Evolutionary conservation across 2,888 invertebrate species (phyloP).

Genomic region (Protonemura montana): DNA sequence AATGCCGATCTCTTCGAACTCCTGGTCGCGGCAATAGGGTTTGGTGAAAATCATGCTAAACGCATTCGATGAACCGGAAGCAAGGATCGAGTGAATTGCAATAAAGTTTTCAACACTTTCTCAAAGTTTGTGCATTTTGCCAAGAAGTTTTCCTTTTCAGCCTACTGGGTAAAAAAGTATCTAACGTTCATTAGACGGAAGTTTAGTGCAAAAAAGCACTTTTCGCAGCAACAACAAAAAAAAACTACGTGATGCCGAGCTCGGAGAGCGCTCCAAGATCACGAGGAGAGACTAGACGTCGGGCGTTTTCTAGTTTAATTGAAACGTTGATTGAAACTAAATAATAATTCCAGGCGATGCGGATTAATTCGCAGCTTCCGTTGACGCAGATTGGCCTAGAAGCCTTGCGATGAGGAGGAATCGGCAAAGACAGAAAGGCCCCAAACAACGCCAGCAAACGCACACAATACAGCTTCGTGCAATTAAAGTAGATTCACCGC

Average conservation of each 20-base stretch:
- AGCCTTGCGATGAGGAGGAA: neutral
- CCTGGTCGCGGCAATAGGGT: neutral
- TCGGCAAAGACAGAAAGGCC: neutral
- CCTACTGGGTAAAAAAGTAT: neutral
- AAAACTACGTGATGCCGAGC: neutral
- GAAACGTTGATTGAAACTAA: slow-evolving; percentile 1
- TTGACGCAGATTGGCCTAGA: neutral
- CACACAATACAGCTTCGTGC: neutral
- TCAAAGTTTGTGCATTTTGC: neutral
- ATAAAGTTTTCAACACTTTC: neutral
- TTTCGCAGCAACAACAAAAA: neutral
- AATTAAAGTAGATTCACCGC: neutral
- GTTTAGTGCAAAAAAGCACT: neutral
- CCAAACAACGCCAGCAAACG: neutral
- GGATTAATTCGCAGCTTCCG: slow-evolving; percentile 12
- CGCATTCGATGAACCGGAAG: neutral
- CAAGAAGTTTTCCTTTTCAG: neutral
- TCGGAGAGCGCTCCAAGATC: neutral
- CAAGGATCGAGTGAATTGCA: neutral
- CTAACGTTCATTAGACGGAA: slow-evolving; percentile 9
- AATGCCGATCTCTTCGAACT: neutral
- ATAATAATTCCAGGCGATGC: neutral
- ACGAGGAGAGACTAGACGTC: neutral
- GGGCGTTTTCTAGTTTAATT: neutral
- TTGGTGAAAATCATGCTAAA: neutral